A percentile compares a stretch with the other conserved stretches of the same genome.
Conservation (phyloP, 2,797 vertebrate genomes). For the Microchirus variegatus region DNA sequence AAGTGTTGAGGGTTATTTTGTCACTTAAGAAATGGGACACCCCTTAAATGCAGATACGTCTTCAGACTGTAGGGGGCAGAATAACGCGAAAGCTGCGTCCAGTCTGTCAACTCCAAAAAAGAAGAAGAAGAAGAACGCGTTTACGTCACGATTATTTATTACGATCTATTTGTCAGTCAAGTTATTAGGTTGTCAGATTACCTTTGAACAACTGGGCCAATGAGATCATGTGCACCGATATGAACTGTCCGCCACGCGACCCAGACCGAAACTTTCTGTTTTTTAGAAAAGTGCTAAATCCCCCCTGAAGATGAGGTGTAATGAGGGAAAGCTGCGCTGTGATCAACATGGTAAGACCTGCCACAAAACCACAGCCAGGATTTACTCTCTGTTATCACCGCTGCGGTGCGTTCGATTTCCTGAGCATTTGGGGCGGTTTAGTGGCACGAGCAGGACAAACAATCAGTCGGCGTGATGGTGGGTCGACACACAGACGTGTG, state of each 20-base stretch:
- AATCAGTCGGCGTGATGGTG: slow-evolving; percentile 70
- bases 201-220: too few species aligned
- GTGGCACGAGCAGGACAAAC: slow-evolving; percentile 56
- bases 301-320: slow-evolving; percentile 43
- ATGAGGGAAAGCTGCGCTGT: slow-evolving; percentile 41
- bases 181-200: too few species aligned
- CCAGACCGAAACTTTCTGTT: slow-evolving; percentile 20
- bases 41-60: too few species aligned
- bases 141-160: too few species aligned
- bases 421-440: slow-evolving; percentile 64
- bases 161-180: too few species aligned
- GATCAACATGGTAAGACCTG: slow-evolving; percentile 64
- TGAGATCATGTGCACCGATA: not conserved
- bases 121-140: too few species aligned
- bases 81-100: too few species aligned
- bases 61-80: too few species aligned
- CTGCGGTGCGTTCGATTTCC: slow-evolving; percentile 69
- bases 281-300: slow-evolving; percentile 48
- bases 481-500: slow-evolving; percentile 65
- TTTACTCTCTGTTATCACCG: slow-evolving; percentile 74
- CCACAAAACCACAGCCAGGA: slow-evolving; percentile 54
- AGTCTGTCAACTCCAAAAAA: too few species aligned
- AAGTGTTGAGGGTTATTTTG: too few species aligned
- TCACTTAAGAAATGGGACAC: too few species aligned
- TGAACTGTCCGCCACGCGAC: not conserved